Evolutionary conservation across 2,888 invertebrate genomes (phyloP), one percentile per base, ranked within the genome.

Genomic region (Pollenia amentaria): DNA sequence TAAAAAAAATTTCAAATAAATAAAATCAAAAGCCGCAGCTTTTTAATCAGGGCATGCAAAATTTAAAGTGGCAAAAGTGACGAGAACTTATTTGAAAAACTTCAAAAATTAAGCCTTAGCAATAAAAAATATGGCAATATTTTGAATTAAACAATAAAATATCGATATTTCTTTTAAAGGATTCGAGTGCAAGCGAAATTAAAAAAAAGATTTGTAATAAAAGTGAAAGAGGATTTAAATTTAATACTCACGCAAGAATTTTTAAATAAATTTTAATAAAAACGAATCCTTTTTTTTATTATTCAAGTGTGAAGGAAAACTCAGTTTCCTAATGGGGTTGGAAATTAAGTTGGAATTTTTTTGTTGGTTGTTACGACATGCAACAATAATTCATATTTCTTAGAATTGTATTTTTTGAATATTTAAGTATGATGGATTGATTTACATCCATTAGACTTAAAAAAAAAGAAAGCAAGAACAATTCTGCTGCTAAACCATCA

Each of bases 381-480:
- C 76, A 76, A 53, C 44, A 11, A 69, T 82, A 76, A 76, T 76
- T 76, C 82, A 53, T 21, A 76, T 40, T 81, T 70, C 29, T 6
- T 42, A 51, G 64, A 64, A 73, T 65, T 73, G 2, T 42, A 42
- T 18, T n/a, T 64, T 12, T 46, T 8, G 14, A 51, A n/a, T 51
- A 65, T 53, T 78, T 60, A 87, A 84, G 44, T 55, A 84, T 87
- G 84, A 87, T 84, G 87, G 80, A 87, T 84, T 84, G 87, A 80
- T 87, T 84, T 80, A 55, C 72, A 81, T 73, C 46, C 77, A 72
- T 80, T 81, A 67, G 57, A 60, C 18, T 67, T 69, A 42, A 42
- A 38, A 73, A 46, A 44, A 78, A 53, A 60, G 51, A 72, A 48
- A 51, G 67, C 11, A 57, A 12, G 57, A 51, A 73, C 11, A 57